These are phyloP conservation scores for Colinus virginianus DNA, from an alignment of 2,113 vertebrate species.

Conservation along the genomic window DNA sequence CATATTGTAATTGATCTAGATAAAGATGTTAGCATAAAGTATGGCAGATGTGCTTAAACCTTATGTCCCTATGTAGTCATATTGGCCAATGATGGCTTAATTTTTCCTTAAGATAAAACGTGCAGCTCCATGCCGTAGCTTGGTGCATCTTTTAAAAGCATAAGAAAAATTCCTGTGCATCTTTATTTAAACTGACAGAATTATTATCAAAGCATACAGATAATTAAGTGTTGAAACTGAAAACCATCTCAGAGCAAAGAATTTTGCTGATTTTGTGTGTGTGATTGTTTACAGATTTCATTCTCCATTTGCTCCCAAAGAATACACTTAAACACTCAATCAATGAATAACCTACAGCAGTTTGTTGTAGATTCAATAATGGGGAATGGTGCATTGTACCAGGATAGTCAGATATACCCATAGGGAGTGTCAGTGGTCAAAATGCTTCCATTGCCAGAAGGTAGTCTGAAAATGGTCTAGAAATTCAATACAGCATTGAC, in stretches of 20 bases:
- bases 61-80: background rate
- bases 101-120: constrained; percentile 49
- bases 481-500: constrained; percentile 97
- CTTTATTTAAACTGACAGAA: constrained; percentile 51
- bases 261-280: constrained; percentile 76
- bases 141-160: constrained; percentile 24
- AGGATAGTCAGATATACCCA: constrained; percentile 96
- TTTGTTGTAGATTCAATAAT: constrained; percentile 90
- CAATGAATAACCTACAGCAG: constrained; percentile 99
- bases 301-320: constrained; percentile 83
- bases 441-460: constrained; percentile 99
- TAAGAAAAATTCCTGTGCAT: constrained; percentile 45
- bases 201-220: constrained; percentile 60
- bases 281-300: constrained; percentile 80
- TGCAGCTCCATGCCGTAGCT: background rate
- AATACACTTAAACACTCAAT: constrained; percentile 98
- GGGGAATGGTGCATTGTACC: constrained; percentile 83
- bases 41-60: constrained; percentile 37
- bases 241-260: constrained; percentile 52
- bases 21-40: constrained; percentile 42
- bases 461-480: constrained; percentile 96
- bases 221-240: constrained; percentile 69
- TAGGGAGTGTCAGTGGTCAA: constrained; percentile 96
- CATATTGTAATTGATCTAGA: constrained; percentile 62
- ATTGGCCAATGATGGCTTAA: constrained; percentile 50